Evolutionary conservation across 2,113 vertebrate genomes (phyloP).

Genomic region (Laterallus jamaicensis): DNA sequence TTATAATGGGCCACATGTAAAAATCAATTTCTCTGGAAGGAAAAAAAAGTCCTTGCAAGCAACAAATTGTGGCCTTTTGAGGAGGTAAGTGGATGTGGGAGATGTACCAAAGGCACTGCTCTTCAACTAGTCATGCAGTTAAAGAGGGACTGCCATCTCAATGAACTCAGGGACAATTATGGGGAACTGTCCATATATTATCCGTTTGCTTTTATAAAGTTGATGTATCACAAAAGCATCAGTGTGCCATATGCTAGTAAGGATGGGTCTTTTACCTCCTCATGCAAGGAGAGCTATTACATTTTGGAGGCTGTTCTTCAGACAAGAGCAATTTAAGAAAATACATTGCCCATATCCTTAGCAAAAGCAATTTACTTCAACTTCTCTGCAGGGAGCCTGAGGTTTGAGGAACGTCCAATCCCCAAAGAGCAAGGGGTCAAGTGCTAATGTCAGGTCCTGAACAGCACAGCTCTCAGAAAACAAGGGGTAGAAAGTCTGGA

Average conservation of each 20-base stretch:
- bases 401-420: background rate
- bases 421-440: background rate
- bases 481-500: background rate
- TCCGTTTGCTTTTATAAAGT: background rate
- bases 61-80: background rate
- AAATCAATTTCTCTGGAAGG: slow-evolving; percentile 70
- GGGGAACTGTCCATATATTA: background rate
- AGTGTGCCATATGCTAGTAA: background rate
- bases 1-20: slow-evolving; percentile 67
- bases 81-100: background rate
- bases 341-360: background rate
- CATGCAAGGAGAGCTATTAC: background rate
- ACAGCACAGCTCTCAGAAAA: background rate
- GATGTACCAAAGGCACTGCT: background rate
- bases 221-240: background rate
- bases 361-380: background rate
- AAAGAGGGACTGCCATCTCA: background rate
- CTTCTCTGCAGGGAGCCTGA: background rate
- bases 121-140: background rate
- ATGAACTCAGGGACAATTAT: background rate
- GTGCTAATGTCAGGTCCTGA: background rate
- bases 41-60: slow-evolving; percentile 15
- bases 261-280: background rate
- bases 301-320: background rate
- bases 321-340: background rate